Conservation (phyloP, 2,113 vertebrate species). For the Varanus salvator region DNA sequence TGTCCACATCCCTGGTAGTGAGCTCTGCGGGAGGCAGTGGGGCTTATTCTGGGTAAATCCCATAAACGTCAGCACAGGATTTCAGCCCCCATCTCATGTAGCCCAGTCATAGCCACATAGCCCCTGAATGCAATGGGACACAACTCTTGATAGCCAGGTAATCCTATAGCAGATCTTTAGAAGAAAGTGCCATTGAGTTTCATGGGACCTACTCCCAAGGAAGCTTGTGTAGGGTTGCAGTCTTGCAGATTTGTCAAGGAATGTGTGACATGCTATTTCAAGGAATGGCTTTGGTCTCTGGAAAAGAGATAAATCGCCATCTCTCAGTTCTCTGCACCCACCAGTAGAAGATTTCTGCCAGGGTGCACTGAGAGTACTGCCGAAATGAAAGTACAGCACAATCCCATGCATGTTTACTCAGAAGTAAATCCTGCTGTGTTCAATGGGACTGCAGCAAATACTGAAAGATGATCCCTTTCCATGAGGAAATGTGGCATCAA, state of each 20-base stretch:
- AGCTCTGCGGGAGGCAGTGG: not conserved
- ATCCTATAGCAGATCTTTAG: too few species aligned
- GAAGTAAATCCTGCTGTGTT: not conserved
- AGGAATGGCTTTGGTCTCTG: slow-evolving; percentile 25
- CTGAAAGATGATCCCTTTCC: slow-evolving; percentile 34
- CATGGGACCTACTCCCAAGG: not conserved
- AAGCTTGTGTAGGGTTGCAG: not conserved
- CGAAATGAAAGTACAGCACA: slow-evolving; percentile 20
- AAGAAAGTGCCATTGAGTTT: not conserved
- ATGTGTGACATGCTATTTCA: not conserved
- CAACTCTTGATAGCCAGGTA: not conserved
- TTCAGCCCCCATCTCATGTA: not conserved
- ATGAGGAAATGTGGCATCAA: slow-evolving; percentile 22
- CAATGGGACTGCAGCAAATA: not conserved
- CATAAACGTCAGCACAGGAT: not conserved
- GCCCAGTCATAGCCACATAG: not conserved
- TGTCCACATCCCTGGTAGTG: not conserved
- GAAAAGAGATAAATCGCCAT: slow-evolving; percentile 2
- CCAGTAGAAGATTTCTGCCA: not conserved
- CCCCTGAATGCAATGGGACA: not conserved
- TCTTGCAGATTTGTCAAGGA: not conserved
- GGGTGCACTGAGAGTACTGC: slow-evolving; percentile 12
- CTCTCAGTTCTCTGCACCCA: slow-evolving; percentile 5
- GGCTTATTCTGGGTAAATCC: not conserved
- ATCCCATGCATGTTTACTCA: not conserved